Evolutionary conservation across 2,888 invertebrate genomes (phyloP).

Genomic region (Meteorus colon): DNA sequence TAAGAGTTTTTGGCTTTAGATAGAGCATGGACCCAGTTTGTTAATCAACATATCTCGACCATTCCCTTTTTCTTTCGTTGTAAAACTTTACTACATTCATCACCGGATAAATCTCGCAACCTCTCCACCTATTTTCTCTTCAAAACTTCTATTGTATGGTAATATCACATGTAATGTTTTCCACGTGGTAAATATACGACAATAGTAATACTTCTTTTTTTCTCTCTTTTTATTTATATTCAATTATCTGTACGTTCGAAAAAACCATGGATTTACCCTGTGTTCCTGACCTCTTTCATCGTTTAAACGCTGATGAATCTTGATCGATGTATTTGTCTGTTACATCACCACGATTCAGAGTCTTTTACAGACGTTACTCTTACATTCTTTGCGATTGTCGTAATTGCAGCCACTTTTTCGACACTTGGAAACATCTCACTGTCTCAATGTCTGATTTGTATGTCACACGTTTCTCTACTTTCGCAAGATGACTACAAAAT

Average conservation of each 20-base stretch:
- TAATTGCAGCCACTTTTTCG: too few species aligned
- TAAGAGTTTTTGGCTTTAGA: not conserved
- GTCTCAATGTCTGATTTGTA: too few species aligned
- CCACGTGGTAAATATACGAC: conserved; percentile 17
- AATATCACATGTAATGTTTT: conserved; percentile 38
- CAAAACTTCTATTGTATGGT: conserved; percentile 43
- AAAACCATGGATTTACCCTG: not conserved
- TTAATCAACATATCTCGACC: conserved; percentile 13
- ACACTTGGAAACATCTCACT: too few species aligned
- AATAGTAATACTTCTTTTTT: conserved; percentile 20
- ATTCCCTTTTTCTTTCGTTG: conserved; percentile 6
- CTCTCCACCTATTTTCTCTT: conserved; percentile 35
- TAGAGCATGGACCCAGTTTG: not conserved
- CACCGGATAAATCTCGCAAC: conserved; percentile 43
- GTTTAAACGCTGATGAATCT: too few species aligned
- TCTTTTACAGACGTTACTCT: too few species aligned
- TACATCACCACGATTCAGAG: too few species aligned
- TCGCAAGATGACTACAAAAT: too few species aligned
- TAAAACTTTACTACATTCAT: not conserved
- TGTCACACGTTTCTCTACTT: too few species aligned
- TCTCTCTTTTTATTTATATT: conserved; percentile 19
- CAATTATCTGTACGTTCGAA: not conserved
- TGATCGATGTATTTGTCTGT: too few species aligned
- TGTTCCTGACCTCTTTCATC: too few species aligned
- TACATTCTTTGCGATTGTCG: too few species aligned